Evolutionary conservation across 2,113 vertebrate species (phyloP).

Genomic region (Notothenia rossii): DNA sequence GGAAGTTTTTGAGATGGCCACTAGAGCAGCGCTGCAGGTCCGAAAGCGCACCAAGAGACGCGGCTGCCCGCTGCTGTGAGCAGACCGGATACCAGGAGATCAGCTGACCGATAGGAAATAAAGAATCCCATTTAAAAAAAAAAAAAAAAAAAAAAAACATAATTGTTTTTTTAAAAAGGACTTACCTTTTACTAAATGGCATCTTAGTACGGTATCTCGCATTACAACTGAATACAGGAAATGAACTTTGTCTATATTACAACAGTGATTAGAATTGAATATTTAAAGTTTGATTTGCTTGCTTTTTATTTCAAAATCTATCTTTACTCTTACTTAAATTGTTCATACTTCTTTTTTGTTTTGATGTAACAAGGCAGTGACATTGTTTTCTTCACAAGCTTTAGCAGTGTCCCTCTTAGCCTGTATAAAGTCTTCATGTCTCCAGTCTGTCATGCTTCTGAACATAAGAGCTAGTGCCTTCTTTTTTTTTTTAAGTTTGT

Average conservation of each 20-base stretch:
- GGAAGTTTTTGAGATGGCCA: conserved; percentile 99
- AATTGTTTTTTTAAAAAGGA: conserved; percentile 53
- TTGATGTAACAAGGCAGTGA: conserved; percentile 49
- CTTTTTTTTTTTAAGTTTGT: conserved; percentile 48
- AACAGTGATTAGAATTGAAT: conserved; percentile 59
- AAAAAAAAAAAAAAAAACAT: no score
- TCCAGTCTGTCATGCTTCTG: conserved; percentile 24
- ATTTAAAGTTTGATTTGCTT: conserved; percentile 47
- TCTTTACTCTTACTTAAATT: conserved; percentile 28
- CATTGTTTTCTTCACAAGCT: conserved; percentile 48
- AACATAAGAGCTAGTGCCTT: conserved; percentile 71
- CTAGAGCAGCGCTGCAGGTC: conserved; percentile 94
- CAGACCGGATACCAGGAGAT: conserved; percentile 17
- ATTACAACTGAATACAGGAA: conserved; percentile 72
- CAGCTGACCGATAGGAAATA: conserved; percentile 51
- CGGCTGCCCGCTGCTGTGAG: conserved; percentile 91
- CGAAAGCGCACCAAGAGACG: conserved; percentile 92
- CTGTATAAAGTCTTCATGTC: conserved; percentile 34
- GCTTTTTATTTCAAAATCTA: conserved; percentile 47
- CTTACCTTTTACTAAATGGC: conserved; percentile 76
- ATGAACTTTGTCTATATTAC: conserved; percentile 68
- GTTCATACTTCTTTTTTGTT: conserved; percentile 43
- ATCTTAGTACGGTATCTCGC: conserved; percentile 81
- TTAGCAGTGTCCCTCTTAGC: conserved; percentile 32
- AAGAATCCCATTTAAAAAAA: not conserved